Percentiles rank a stretch among this genome's conserved stretches.
Evolutionary conservation across 1,140 invertebrate species (phyloP).

Genomic region (Antheraea pernyi): DNA sequence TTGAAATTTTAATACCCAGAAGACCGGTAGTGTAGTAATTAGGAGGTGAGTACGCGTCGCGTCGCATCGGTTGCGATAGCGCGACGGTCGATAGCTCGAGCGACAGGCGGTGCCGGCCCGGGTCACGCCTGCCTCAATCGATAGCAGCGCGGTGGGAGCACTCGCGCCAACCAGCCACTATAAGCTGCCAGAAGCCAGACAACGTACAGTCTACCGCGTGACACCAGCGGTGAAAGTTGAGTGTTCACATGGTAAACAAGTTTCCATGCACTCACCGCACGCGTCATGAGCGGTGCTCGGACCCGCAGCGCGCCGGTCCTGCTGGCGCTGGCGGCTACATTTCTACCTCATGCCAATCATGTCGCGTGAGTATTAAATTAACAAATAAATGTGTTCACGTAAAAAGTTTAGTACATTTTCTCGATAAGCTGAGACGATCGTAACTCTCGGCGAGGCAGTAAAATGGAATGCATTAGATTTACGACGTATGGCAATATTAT

Average conservation of each 20-base stretch:
- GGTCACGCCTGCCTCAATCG: constrained; percentile 42
- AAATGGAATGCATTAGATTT: constrained; percentile 35
- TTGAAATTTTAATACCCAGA: constrained; percentile 55
- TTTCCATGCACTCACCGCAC: constrained; percentile 43
- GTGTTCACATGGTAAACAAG: constrained; percentile 28
- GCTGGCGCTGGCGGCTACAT: constrained; percentile 53
- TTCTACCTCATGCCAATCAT: constrained; percentile 59
- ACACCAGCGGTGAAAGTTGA: constrained; percentile 38
- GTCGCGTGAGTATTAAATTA: constrained; percentile 60
- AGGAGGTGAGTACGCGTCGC: constrained; percentile 50
- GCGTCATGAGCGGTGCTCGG: constrained; percentile 58
- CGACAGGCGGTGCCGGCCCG: constrained; percentile 57
- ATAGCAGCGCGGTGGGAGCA: constrained; percentile 13
- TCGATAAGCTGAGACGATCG: constrained; percentile 29
- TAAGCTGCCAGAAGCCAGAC: constrained; percentile 16
- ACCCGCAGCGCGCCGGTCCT: constrained; percentile 56
- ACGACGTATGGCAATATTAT: constrained; percentile 17
- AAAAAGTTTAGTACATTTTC: constrained; percentile 26
- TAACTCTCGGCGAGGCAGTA: constrained; percentile 30
- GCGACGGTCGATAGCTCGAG: constrained; percentile 56
- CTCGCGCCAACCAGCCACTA: constrained; percentile 1
- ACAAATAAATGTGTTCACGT: constrained; percentile 18
- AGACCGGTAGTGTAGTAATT: constrained; percentile 49
- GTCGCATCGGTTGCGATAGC: constrained; percentile 45
- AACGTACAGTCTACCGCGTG: constrained; percentile 47